Evolutionary conservation across 1,140 invertebrate genomes (phyloP).

Genomic region (Papilio dardanus): DNA sequence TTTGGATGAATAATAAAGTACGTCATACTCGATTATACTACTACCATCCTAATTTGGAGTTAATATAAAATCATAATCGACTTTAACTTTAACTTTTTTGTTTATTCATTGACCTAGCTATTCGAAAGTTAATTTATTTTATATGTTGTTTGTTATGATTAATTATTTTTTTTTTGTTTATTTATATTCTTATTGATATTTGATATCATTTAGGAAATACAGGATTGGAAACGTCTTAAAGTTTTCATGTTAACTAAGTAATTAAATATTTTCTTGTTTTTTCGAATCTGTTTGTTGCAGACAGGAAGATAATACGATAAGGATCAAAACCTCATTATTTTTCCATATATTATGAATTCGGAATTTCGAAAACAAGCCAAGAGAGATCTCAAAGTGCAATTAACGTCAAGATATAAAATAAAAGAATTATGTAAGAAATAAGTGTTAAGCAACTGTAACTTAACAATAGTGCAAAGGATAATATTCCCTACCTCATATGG

Average conservation of each 20-base stretch:
- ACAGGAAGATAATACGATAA: constrained; percentile 25
- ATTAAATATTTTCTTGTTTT: background rate
- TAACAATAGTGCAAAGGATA: constrained; percentile 22
- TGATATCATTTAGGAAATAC: too few species aligned
- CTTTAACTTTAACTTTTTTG: background rate
- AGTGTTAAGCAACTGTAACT: constrained; percentile 22
- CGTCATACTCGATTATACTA: background rate
- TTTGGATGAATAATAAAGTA: constrained; percentile 3
- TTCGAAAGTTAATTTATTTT: background rate
- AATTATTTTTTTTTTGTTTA: too few species aligned
- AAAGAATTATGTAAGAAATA: constrained; percentile 24
- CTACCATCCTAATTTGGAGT: background rate
- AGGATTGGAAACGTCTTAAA: too few species aligned
- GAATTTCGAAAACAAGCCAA: constrained; percentile 28
- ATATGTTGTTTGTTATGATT: background rate
- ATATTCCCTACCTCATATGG: constrained; percentile 22
- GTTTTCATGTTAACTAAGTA: background rate
- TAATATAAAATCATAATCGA: background rate
- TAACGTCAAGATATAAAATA: constrained; percentile 27
- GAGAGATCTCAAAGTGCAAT: constrained; percentile 20
- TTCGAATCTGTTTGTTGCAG: background rate
- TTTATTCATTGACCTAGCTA: background rate
- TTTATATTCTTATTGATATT: too few species aligned
- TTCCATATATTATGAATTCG: background rate
- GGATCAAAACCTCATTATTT: constrained; percentile 32